A percentile compares a stretch with the other conserved stretches of the same genome.
These are phyloP conservation scores for Aspiorhynchus laticeps DNA, from an alignment of 2,113 vertebrate species.

Conservation along the genomic window DNA sequence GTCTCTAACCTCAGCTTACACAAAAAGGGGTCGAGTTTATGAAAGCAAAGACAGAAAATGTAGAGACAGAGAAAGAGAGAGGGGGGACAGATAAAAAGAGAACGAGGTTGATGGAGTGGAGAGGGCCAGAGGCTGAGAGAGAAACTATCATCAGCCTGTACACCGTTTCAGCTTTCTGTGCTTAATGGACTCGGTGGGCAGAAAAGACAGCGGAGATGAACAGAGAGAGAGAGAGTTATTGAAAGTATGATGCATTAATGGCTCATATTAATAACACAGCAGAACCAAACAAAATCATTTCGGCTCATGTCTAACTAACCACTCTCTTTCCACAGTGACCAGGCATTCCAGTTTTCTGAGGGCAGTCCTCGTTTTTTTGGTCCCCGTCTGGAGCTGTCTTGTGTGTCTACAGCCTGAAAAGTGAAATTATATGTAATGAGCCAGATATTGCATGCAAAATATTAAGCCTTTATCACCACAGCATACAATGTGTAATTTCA, in stretches of 20 bases:
- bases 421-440: slow-evolving; percentile 12
- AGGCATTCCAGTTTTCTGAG: neutral
- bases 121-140: slow-evolving; percentile 55
- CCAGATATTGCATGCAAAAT: neutral
- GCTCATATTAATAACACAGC: slow-evolving; percentile 59
- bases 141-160: slow-evolving; percentile 53
- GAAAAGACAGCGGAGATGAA: slow-evolving; percentile 37
- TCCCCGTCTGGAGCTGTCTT: neutral
- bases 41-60: slow-evolving; percentile 45
- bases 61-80: slow-evolving; percentile 18
- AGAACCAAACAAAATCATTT: slow-evolving; percentile 54
- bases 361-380: neutral
- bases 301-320: slow-evolving; percentile 38
- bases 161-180: slow-evolving; percentile 56
- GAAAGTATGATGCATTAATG: slow-evolving; percentile 54
- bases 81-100: slow-evolving; percentile 42
- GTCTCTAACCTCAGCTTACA: slow-evolving; percentile 34
- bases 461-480: neutral
- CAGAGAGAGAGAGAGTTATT: slow-evolving; percentile 35
- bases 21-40: slow-evolving; percentile 29
- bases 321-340: slow-evolving; percentile 4
- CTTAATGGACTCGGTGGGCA: slow-evolving; percentile 61
- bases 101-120: slow-evolving; percentile 51
- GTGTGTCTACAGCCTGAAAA: neutral
- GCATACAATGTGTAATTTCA: neutral